These are phyloP conservation scores for Dipodomys merriami DNA, from an alignment of 2,113 vertebrate species.

Conservation along the genomic window DNA sequence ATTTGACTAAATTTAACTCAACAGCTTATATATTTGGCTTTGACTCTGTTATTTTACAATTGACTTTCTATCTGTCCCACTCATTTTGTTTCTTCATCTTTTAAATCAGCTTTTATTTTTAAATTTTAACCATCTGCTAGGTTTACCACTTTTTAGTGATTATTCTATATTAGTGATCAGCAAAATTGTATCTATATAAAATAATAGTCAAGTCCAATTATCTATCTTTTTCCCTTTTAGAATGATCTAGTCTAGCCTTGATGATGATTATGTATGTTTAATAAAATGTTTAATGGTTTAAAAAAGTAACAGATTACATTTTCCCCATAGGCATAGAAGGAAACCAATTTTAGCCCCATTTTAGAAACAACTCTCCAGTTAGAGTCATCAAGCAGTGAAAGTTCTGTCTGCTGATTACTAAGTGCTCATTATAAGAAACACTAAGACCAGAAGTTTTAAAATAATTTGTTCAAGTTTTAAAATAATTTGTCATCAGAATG, in stretches of 20 bases:
- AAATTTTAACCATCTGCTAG: background rate
- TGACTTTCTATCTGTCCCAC: background rate
- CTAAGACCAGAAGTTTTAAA: background rate
- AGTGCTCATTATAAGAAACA: background rate
- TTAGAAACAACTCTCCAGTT: conserved; percentile 7
- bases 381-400: background rate
- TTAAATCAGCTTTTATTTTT: background rate
- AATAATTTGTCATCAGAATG: background rate
- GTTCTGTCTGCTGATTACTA: background rate
- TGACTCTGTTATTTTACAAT: background rate
- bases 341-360: background rate
- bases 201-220: background rate
- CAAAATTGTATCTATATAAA: background rate
- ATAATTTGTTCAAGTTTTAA: background rate
- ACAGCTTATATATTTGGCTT: background rate
- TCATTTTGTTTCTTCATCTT: background rate
- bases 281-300: background rate
- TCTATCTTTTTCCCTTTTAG: background rate
- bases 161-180: background rate
- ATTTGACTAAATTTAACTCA: background rate
- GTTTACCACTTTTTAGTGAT: background rate
- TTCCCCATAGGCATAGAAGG: background rate
- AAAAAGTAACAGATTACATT: background rate
- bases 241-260: background rate
- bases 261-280: background rate